Conservation (phyloP, 2,888 invertebrate genomes). For the Parapristionchus giblindavisi region DNA sequence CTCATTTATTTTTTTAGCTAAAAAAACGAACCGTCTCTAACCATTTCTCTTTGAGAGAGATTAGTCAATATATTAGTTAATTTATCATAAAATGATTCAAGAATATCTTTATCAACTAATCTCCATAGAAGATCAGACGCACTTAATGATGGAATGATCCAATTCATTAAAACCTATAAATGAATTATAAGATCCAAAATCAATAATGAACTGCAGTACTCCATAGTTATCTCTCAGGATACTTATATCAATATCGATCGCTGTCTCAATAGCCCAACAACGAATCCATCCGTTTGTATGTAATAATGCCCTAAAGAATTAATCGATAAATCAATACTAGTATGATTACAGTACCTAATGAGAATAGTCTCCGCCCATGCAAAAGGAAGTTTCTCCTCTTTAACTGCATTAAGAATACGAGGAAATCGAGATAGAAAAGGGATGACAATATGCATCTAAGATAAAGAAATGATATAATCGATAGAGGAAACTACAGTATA, state of each 20-base stretch:
- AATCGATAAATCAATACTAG: conserved; percentile 20
- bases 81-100: neutral
- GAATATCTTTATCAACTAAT: conserved; percentile 48
- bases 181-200: neutral
- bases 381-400: conserved; percentile 19
- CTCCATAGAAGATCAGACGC: conserved; percentile 58
- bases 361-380: conserved; percentile 44
- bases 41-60: too few species aligned
- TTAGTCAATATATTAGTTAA: neutral
- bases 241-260: conserved; percentile 38
- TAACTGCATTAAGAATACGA: neutral
- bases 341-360: conserved; percentile 39
- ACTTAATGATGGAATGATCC: conserved; percentile 49
- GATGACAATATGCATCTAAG: conserved; percentile 38
- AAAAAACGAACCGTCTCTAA: neutral
- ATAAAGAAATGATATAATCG: too few species aligned
- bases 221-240: conserved; percentile 39
- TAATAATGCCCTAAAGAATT: conserved; percentile 41
- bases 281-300: conserved; percentile 63
- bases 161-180: conserved; percentile 45
- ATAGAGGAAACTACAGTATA: too few species aligned
- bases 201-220: conserved; percentile 20
- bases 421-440: conserved; percentile 33
- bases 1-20: too few species aligned
- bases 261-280: conserved; percentile 53